These are phyloP conservation scores for Cynopterus brachyotis DNA, from an alignment of 2,113 vertebrate species.

Conservation along the genomic window DNA sequence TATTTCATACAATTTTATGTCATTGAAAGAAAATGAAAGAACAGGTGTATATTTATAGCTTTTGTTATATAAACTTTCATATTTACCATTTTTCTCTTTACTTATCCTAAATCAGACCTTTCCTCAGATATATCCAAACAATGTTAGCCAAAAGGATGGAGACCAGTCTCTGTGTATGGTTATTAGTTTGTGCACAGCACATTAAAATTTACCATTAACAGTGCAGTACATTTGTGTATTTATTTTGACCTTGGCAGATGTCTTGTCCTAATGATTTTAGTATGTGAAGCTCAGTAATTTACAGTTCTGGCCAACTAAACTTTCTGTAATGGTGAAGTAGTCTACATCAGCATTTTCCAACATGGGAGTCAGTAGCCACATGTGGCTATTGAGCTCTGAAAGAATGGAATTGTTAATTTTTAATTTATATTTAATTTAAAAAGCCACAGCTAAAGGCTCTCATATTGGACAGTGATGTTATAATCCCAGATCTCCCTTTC, in stretches of 20 bases:
- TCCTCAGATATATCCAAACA: not conserved
- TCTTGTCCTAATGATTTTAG: not conserved
- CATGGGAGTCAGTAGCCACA: not conserved
- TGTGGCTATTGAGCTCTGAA: not conserved
- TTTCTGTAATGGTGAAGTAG: not conserved
- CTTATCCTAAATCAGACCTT: not conserved
- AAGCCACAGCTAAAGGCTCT: not conserved
- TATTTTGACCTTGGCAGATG: not conserved
- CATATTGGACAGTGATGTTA: not conserved
- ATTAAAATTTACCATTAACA: not conserved
- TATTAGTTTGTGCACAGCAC: not conserved
- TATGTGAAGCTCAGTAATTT: not conserved
- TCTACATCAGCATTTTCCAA: not conserved
- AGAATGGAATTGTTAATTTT: not conserved
- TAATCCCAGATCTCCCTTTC: not conserved
- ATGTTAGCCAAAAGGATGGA: not conserved
- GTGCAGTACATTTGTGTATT: not conserved
- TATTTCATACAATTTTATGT: not conserved
- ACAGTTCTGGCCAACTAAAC: not conserved
- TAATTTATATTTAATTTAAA: not conserved
- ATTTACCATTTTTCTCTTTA: conserved; percentile 1
- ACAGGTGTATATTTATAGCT: not conserved
- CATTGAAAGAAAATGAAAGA: not conserved
- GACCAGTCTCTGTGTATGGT: not conserved
- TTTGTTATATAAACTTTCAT: not conserved